Conservation (phyloP, 2,113 vertebrate species). For the Dipodomys merriami region DNA sequence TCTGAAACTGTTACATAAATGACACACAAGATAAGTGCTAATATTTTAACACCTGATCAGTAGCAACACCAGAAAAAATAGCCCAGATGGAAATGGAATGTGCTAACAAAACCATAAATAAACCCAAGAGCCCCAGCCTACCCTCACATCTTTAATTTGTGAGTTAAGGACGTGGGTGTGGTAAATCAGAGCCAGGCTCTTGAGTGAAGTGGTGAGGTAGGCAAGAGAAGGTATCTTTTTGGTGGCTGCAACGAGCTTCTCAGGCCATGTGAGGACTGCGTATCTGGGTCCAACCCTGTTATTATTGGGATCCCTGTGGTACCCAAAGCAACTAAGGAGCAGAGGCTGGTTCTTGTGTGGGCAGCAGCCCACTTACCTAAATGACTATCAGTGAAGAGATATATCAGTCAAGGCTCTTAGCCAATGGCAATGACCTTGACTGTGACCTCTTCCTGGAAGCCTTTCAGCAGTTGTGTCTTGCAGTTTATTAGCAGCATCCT, state of each 20-base stretch:
- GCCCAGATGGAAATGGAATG: background rate
- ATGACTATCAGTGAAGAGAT: rapidly evolving
- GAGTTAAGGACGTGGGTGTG: background rate
- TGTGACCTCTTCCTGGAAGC: too few species aligned
- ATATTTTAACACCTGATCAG: background rate
- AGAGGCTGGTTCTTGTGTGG: background rate
- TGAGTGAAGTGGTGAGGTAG: background rate
- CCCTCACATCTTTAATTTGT: background rate
- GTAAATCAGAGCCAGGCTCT: background rate
- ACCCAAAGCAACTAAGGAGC: too few species aligned
- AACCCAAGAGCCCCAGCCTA: background rate
- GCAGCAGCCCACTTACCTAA: background rate
- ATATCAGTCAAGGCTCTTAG: rapidly evolving
- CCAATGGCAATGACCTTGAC: background rate
- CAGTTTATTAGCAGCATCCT: background rate
- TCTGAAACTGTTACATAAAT: background rate
- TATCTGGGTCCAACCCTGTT: background rate
- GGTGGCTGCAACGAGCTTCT: background rate
- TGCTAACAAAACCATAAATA: background rate
- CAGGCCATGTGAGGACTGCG: background rate
- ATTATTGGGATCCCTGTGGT: background rate
- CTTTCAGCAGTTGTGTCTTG: background rate
- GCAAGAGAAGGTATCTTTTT: background rate
- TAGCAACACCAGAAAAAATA: background rate
- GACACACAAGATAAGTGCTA: background rate